Evolutionary conservation across 2,888 invertebrate species (phyloP), one percentile per base, ranked within the genome.

Genomic region (Nymphalis polychloros): DNA sequence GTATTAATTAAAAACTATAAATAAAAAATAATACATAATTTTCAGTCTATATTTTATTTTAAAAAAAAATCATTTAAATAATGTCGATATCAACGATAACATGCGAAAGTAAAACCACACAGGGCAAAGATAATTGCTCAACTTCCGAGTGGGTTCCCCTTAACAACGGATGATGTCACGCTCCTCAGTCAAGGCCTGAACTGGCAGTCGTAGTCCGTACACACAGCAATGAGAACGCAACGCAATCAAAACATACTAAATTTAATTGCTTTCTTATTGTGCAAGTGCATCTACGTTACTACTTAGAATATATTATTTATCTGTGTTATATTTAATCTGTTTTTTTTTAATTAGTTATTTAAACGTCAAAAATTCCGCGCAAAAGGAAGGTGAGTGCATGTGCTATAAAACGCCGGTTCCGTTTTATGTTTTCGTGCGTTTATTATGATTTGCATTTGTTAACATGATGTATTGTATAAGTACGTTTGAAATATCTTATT

Each of bases 351-450:
- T 78, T 74, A 69, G 49, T 76, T 80, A 80, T 75, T 76, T 80
- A 81, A 84, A 82, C 79, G 77, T 77, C 76, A 78, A 91, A 84
- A 83, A 92, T 92, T 90, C 92, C 92, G 79, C 90, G 92, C 13
- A 92, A 91, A 83, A 87, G 90, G 87, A 92, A 92, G 92, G 92
- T 92, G 78, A 90, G 91, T 87, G 72, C 67, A 72, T 71, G 74
- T 71, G 65, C 52, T 61, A 13, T 3, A 50, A 59, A 53, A 65
- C 35, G 65, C 71, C 72, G 73, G 72, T 69, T 31, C 23, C 48
- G 23, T 55, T 19, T 64, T 62, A 53, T 50, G 35, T 55, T 67
- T 31, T 48, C n/a, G 10, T 17, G 19, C 64, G 23, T 41, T 48
- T 46, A 64, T 47, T 20, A 49, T 41, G 46, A 16, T 64, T n/a